Base-by-base conservation (phyloP, 2,888 invertebrate species). In the Ectobius pallidus region DNA sequence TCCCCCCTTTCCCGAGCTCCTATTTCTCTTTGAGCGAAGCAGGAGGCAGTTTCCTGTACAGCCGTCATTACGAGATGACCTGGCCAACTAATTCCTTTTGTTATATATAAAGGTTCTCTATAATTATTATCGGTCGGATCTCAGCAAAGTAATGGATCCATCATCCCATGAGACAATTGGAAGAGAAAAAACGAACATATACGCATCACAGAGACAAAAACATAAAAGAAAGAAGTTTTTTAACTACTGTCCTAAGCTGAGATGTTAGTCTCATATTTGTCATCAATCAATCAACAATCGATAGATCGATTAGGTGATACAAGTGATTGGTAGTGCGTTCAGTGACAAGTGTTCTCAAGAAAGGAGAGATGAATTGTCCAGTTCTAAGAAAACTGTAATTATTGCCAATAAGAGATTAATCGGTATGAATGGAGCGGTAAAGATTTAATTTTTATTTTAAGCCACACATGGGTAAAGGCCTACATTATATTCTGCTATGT, bases 101-200 rank as follows among this genome's bases (percentile, higher is more conserved):
- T 42, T 68, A 72, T 63, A 69, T 68, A 62, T 61, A 65, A 68
- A 70, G 70, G 61, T 73, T 73, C 70, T 73, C 63, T 69, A 72
- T 74, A 74, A 74, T 74, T 74, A 72, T 70, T 74, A 72, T 70
- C 65, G 61, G 70, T 42, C 52, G 73, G 74, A 72, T 74, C 70
- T 70, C 61, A 61, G 80, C 81, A 82, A 83, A 83, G 82, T 83
- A 83, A 84, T 83, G 84, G 84, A 84, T 84, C 83, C 83, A 83
- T 84, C 84, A 84, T 84, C 83, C 84, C 83, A 78, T 75, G 79
- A 82, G 82, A 82, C 81, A 81, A 79, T 77, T 77, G 32, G 67
- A 72, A 49, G 62, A 71, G 67, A 71, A 71, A 71, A n/a, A 71
- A 39, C 16, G n/a, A 25, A 25, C 34, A 70, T 39, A 58, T 20